These are phyloP conservation scores for Vimba vimba DNA, from an alignment of 2,113 vertebrate genomes.

Conservation along the genomic window DNA sequence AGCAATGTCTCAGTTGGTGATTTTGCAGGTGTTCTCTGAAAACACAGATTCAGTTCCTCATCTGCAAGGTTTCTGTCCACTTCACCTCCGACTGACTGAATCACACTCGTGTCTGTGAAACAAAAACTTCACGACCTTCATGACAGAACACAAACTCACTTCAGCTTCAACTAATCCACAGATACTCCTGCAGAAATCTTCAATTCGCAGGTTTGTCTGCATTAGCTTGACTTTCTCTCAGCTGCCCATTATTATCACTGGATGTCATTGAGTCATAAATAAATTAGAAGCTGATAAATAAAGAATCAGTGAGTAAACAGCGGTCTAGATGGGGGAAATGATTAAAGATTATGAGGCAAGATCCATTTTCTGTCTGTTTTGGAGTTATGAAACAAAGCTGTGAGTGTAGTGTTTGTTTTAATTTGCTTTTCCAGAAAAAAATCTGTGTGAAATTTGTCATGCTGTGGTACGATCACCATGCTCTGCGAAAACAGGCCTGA, in stretches of 20 bases:
- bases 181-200: neutral
- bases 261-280: neutral
- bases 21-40: slow-evolving; percentile 37
- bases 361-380: neutral
- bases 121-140: neutral
- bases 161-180: neutral
- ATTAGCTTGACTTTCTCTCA: neutral
- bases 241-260: neutral
- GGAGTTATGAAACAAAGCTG: neutral
- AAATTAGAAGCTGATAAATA: slow-evolving; percentile 20
- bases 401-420: neutral
- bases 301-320: slow-evolving; percentile 4
- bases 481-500: neutral
- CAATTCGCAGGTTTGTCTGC: neutral
- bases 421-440: neutral
- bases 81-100: neutral
- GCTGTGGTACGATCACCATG: neutral
- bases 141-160: neutral
- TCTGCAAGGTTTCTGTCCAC: neutral
- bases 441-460: neutral
- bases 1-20: neutral
- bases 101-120: neutral
- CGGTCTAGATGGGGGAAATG: neutral
- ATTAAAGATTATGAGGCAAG: neutral
- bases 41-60: neutral